Evolutionary conservation across 2,888 invertebrate genomes (phyloP), one percentile per base, ranked within the genome.

Genomic region (Oeneis ivallda): DNA sequence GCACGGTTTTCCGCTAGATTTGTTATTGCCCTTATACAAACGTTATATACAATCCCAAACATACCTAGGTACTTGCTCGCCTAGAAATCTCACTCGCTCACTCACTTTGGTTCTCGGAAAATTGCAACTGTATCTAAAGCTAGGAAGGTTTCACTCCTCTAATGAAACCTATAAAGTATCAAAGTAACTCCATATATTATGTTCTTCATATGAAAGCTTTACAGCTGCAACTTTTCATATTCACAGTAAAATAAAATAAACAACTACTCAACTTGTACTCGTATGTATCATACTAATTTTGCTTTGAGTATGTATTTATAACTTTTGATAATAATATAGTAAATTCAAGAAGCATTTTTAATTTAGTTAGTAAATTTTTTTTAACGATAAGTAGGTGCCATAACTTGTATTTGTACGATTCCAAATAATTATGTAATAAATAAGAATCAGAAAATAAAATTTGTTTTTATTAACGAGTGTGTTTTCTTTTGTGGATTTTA

Each of bases 401-500:
- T 54, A 39, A 26, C 26, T 15, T 17, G 9, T 8, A n/a, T 54
- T 54, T 54, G 17, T 54, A 54, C 5, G 39, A 54, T 39, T 54
- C 54, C 39, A 54, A 37, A 15, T 37, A n/a, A n/a, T n/a, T n/a
- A n/a, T 54, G n/a, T 15, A 39, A 54, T 54, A 54, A 54, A 54
- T 54, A 54, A 54, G 34, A 54, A 15, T n/a, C 13, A 15, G 7
- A 39, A 54, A 54, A 34, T 15, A 2, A 26, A 26, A 26, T 26
- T 4, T 5, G 26, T 4, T 26, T 26, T 26, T 26, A 26, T 4
- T 39, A 8, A 9, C 15, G 0, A 15, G 37, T 15, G 39, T 34
- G n/a, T 54, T 34, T 54, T 17, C 8, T 11, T 37, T 17, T 32
- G 13, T n/a, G n/a, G n/a, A 26, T 26, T 26, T 26, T 26, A 26